Conservation (phyloP, 2,888 invertebrate species). For the Chloroclystis v-ata region DNA sequence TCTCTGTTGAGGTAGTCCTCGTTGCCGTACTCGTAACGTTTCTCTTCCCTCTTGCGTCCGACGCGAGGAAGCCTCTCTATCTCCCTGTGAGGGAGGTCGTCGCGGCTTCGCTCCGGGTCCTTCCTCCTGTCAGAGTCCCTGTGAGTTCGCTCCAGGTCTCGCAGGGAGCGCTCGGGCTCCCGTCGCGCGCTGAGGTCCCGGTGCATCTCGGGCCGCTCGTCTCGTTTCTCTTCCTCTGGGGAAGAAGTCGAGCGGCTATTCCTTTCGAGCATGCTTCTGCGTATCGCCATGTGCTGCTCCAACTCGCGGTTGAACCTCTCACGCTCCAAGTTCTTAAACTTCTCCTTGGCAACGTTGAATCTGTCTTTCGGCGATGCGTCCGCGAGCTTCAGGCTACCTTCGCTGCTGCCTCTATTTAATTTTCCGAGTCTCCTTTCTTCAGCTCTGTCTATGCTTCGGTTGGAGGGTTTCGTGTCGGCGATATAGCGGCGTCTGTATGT, state of each 20-base stretch:
- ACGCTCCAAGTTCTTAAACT: slow-evolving; percentile 88
- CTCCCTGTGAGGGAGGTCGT: slow-evolving; percentile 57
- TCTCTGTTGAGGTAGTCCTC: slow-evolving; percentile 65
- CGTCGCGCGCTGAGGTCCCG: slow-evolving; percentile 63
- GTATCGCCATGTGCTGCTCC: slow-evolving; percentile 72
- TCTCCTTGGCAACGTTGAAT: slow-evolving; percentile 91
- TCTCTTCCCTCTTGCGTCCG: slow-evolving; percentile 64
- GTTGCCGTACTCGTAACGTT: slow-evolving; percentile 66
- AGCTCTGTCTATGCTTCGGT: slow-evolving; percentile 62
- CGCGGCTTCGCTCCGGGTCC: slow-evolving; percentile 57
- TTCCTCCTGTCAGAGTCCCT: slow-evolving; percentile 59
- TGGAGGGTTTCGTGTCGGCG: slow-evolving; percentile 67
- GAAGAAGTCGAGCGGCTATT: slow-evolving; percentile 76
- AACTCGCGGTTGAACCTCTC: slow-evolving; percentile 80
- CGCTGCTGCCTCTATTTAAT: slow-evolving; percentile 63
- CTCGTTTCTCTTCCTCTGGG: slow-evolving; percentile 72
- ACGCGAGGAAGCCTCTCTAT: slow-evolving; percentile 69
- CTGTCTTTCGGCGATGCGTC: slow-evolving; percentile 84
- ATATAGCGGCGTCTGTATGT: slow-evolving; percentile 73
- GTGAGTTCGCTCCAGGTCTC: slow-evolving; percentile 56
- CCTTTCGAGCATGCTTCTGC: slow-evolving; percentile 72
- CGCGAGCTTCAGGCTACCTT: slow-evolving; percentile 66
- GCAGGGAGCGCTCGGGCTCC: slow-evolving; percentile 68
- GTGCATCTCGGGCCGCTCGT: slow-evolving; percentile 70
- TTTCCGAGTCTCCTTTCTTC: slow-evolving; percentile 71